Percentiles rank a stretch among this genome's conserved stretches.
Evolutionary conservation across 2,797 vertebrate species (phyloP).

Genomic region (Cyprinodon diabolis): DNA sequence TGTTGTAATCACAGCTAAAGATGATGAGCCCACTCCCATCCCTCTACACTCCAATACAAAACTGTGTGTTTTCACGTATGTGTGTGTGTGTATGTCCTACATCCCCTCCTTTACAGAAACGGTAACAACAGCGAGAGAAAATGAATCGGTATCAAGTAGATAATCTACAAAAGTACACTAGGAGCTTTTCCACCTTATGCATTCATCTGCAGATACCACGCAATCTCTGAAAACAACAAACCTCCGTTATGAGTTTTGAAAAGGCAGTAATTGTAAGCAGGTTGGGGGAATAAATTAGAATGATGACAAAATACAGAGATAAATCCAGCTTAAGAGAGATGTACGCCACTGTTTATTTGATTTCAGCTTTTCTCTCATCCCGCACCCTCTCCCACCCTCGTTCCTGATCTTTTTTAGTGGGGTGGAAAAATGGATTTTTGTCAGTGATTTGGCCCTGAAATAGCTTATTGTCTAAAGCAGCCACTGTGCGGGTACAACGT

Average conservation of each 20-base stretch:
- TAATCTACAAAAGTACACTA: slow-evolving; percentile 77
- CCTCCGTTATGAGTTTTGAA: slow-evolving; percentile 67
- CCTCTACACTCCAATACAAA: slow-evolving; percentile 56
- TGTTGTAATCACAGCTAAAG: slow-evolving; percentile 81
- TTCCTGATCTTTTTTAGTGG: slow-evolving; percentile 75
- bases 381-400: slow-evolving; percentile 59
- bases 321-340: slow-evolving; percentile 80
- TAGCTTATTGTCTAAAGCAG: slow-evolving; percentile 79
- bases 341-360: slow-evolving; percentile 74
- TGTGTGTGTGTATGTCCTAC: slow-evolving; percentile 67
- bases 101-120: slow-evolving; percentile 70
- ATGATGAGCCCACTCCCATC: slow-evolving; percentile 79
- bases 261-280: slow-evolving; percentile 78
- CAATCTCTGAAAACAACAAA: slow-evolving; percentile 67
- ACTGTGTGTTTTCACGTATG: slow-evolving; percentile 18
- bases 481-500: slow-evolving; percentile 68
- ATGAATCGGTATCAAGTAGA: slow-evolving; percentile 78
- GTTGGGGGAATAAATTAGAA: slow-evolving; percentile 80
- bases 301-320: slow-evolving; percentile 77
- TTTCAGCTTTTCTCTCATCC: slow-evolving; percentile 70
- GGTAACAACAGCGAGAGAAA: slow-evolving; percentile 68
- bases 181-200: slow-evolving; percentile 75
- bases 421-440: slow-evolving; percentile 81
- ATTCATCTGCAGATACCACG: slow-evolving; percentile 69
- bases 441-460: slow-evolving; percentile 81